Base-by-base conservation (phyloP, 1,140 invertebrate species). In the Chrysopa pallens region DNA sequence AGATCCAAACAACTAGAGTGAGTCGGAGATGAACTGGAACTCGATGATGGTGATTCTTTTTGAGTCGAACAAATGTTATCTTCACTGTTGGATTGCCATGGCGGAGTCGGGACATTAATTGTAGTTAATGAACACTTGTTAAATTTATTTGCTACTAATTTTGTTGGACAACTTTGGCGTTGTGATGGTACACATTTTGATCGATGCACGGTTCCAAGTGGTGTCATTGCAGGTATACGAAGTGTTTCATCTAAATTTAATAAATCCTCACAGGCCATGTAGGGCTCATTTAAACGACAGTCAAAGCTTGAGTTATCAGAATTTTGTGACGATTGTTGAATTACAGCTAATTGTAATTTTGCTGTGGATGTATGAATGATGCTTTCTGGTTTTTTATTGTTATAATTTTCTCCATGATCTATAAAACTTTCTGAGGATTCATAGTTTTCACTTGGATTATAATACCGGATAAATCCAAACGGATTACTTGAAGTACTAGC, bases 241-340 rank as follows among this genome's bases (percentile, higher is more conserved):
- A 63, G 67, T 57, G 65, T 64, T 48, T 68, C 71, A 50, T 73
- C 68, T 44, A 78, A 61, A 51, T 69, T 71, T 7, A 70, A 62
- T 46, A 79, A 55, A 63, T 79, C 72, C 61, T 78, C 74, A 53
- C 73, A 77, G 6, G 72, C 74, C 54, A 66, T 67, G 42, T 68
- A 73, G 1, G 63, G 59, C 29, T 61, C 65, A 0, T 55, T 50
- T 38, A 64, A 50, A 15, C 64, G 59, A 27, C 61, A 62, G 44
- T 64, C 65, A 50, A 69, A 72, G 48, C 67, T 73, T 46, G 73
- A 75, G 49, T 67, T 65, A 50, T 74, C 68, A 6, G 70, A 73
- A 43, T 62, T 65, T 55, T 73, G 70, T 43, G 70, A 72, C 56
- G 63, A 58, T 60, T 68, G 63, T 44, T 61, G 49, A 11, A 48